These are phyloP conservation scores for Oreocharis arfaki DNA, from an alignment of 2,113 vertebrate genomes.

Conservation along the genomic window DNA sequence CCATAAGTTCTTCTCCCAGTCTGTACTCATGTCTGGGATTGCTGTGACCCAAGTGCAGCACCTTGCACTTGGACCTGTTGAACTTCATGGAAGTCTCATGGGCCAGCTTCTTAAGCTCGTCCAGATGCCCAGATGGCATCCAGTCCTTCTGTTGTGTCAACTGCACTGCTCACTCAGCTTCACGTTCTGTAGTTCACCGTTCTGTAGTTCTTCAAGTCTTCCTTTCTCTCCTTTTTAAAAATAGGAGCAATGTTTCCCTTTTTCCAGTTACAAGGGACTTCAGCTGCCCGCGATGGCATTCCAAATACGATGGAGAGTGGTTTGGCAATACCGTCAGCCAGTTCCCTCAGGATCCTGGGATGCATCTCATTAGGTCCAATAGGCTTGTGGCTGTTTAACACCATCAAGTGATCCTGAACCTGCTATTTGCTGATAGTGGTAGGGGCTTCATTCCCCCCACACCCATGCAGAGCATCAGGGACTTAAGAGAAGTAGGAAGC, in stretches of 20 bases:
- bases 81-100: neutral
- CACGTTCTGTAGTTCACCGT: neutral
- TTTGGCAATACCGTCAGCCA: neutral
- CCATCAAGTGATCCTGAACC: neutral
- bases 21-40: neutral
- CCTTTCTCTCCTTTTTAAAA: neutral
- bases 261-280: neutral
- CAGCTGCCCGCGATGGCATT: neutral
- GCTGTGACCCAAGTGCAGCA: fast-evolving
- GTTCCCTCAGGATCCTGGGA: too few relatives aligned
- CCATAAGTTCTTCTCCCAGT: neutral
- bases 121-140: too few relatives aligned
- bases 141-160: neutral
- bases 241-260: neutral
- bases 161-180: neutral
- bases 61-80: neutral
- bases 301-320: neutral
- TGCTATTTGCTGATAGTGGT: fast-evolving
- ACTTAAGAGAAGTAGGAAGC: neutral
- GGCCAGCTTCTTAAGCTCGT: neutral
- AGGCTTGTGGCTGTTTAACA: neutral
- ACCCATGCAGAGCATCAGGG: neutral
- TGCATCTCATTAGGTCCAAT: neutral
- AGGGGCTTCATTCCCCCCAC: neutral
- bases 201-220: neutral